Percentiles rank a stretch among this genome's conserved stretches.
These are phyloP conservation scores for Calidris pugnax DNA, from an alignment of 2,113 vertebrate species.

Conservation along the genomic window DNA sequence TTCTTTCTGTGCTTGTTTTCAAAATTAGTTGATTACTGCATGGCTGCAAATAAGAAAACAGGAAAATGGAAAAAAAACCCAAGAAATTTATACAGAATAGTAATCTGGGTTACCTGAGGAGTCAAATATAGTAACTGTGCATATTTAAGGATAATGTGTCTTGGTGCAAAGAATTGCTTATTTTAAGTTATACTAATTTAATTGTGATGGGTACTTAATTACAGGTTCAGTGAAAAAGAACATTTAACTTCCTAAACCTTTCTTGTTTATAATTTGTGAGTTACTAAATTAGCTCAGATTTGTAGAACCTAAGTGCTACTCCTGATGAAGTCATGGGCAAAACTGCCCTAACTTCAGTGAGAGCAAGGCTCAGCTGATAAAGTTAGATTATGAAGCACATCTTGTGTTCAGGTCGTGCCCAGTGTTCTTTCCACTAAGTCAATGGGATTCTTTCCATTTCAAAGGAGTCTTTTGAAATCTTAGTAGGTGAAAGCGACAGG, in stretches of 20 bases:
- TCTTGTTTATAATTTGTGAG: not conserved
- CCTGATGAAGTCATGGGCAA: not conserved
- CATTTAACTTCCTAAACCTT: not conserved
- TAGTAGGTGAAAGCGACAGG: not conserved
- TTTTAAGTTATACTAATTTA: not conserved
- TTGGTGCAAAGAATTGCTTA: not conserved
- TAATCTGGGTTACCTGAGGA: not conserved
- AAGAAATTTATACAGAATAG: not conserved
- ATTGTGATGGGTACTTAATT: not conserved
- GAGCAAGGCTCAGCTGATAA: not conserved
- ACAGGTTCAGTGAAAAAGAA: slow-evolving; percentile 3
- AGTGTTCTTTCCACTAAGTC: not conserved
- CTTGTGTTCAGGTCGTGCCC: not conserved
- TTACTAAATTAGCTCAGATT: not conserved
- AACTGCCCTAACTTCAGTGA: not conserved
- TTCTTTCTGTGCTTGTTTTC: not conserved
- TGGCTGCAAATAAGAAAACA: not conserved
- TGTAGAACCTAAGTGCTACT: not conserved
- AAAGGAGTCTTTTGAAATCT: not conserved
- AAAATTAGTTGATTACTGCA: not conserved
- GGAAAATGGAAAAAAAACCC: not conserved
- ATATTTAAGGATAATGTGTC: not conserved
- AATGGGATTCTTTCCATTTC: slow-evolving; percentile 14
- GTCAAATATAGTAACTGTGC: not conserved
- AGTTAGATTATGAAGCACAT: not conserved